These are phyloP conservation scores for Thereva nobilitata DNA, from an alignment of 2,888 invertebrate genomes.

Conservation along the genomic window DNA sequence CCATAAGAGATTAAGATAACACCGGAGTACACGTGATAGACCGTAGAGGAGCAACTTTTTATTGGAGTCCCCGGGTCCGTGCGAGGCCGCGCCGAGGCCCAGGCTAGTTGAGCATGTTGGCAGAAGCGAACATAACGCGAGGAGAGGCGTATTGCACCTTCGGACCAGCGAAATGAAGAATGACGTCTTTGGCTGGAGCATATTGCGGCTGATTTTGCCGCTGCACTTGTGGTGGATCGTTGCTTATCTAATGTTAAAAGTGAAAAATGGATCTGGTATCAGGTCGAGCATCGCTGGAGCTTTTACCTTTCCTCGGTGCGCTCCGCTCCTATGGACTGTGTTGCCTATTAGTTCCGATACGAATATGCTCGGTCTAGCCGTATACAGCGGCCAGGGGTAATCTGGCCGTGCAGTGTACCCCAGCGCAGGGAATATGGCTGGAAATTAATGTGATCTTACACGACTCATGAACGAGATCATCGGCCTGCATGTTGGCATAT, in stretches of 20 bases:
- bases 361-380: too few relatives aligned
- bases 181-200: slow-evolving; percentile 18
- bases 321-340: too few relatives aligned
- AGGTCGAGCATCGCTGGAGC: background rate
- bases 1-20: slow-evolving; percentile 31
- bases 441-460: slow-evolving; percentile 41
- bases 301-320: too few relatives aligned
- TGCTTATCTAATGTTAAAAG: slow-evolving; percentile 3
- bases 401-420: background rate
- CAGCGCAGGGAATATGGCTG: slow-evolving; percentile 10
- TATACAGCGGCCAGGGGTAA: too few relatives aligned
- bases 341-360: too few relatives aligned
- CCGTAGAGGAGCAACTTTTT: background rate
- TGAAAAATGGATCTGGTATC: slow-evolving; percentile 28
- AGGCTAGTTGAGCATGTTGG: too few relatives aligned
- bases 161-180: slow-evolving; percentile 21
- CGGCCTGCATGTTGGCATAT: slow-evolving; percentile 37
- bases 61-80: too few relatives aligned
- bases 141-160: slow-evolving; percentile 13
- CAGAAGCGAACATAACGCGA: background rate
- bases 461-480: slow-evolving; percentile 36
- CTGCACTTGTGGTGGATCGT: slow-evolving; percentile 12
- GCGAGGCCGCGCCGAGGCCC: too few relatives aligned
- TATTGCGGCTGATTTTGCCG: slow-evolving; percentile 21
- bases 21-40: slow-evolving; percentile 25